Conservation (phyloP, 2,113 vertebrate species). For the Odocoileus virginianus region DNA sequence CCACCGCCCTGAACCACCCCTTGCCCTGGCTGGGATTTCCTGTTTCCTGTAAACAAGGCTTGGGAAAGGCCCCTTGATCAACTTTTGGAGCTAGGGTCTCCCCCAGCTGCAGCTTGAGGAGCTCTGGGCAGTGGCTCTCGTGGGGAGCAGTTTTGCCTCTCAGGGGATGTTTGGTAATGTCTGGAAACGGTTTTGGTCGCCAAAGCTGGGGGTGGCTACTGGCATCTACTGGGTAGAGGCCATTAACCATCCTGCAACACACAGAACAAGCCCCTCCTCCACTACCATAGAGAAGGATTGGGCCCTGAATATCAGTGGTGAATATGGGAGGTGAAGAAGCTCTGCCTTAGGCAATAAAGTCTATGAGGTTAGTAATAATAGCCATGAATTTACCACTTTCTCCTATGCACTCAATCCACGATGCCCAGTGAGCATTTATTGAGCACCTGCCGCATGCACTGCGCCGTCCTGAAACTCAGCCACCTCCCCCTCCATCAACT, state of each 20-base stretch:
- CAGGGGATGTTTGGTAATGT: background rate
- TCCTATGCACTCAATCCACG: fast-evolving
- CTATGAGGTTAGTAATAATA: fast-evolving
- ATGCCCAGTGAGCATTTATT: fast-evolving
- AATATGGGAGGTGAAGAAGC: background rate
- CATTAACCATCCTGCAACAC: background rate
- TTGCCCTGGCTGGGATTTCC: background rate
- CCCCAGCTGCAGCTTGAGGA: background rate
- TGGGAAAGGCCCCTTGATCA: background rate
- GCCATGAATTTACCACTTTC: background rate
- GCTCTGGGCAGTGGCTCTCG: background rate
- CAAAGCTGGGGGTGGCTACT: background rate
- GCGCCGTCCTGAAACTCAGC: fast-evolving
- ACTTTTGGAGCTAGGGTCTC: background rate
- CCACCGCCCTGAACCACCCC: fast-evolving
- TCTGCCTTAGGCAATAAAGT: too few species aligned
- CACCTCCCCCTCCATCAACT: too few species aligned
- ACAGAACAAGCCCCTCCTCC: fast-evolving
- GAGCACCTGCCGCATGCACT: background rate
- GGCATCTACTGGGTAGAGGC: background rate
- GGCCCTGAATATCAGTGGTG: background rate
- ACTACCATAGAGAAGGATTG: fast-evolving
- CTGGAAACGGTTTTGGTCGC: background rate
- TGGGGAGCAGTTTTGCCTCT: background rate
- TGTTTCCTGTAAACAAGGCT: background rate